Percentiles rank a stretch among this genome's conserved stretches.
phyloP scores from a whole-genome alignment of 2,113 vertebrate genomes.

The Lathamus discolor region DNA sequence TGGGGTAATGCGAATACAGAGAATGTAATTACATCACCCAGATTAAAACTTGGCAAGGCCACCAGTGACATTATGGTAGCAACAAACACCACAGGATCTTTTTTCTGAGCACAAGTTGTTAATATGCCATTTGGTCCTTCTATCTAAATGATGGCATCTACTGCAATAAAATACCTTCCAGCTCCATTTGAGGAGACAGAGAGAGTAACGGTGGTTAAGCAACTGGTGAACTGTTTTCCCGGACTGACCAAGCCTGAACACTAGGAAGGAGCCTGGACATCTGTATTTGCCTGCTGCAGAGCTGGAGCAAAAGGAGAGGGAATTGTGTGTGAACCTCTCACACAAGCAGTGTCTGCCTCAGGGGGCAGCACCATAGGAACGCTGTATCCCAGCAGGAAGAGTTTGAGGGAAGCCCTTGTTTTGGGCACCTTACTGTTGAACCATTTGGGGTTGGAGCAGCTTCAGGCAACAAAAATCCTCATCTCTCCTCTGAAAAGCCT shows the following conservation, averaged over 20 bases:
- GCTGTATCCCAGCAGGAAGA: background rate
- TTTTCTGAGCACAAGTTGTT: background rate
- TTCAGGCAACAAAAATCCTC: background rate
- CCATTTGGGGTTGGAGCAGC: background rate
- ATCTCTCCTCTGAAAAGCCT: background rate
- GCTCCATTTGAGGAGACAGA: background rate
- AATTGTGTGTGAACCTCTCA: fast-evolving
- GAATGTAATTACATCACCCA: background rate
- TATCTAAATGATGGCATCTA: background rate
- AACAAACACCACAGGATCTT: background rate
- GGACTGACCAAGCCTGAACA: background rate
- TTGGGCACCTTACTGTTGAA: background rate
- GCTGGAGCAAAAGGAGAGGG: background rate
- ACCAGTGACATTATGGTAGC: background rate
- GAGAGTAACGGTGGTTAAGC: background rate
- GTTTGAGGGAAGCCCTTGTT: background rate
- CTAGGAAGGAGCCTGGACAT: background rate
- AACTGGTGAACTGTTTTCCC: background rate
- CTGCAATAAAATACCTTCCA: background rate
- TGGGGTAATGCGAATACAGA: background rate
- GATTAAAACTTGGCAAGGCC: background rate
- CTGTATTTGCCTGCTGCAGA: background rate
- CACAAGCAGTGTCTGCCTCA: fast-evolving
- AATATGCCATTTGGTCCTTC: background rate
- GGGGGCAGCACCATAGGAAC: background rate